These are phyloP conservation scores for Peromyscus aztecus DNA, from an alignment of 2,797 vertebrate species.

Conservation along the genomic window DNA sequence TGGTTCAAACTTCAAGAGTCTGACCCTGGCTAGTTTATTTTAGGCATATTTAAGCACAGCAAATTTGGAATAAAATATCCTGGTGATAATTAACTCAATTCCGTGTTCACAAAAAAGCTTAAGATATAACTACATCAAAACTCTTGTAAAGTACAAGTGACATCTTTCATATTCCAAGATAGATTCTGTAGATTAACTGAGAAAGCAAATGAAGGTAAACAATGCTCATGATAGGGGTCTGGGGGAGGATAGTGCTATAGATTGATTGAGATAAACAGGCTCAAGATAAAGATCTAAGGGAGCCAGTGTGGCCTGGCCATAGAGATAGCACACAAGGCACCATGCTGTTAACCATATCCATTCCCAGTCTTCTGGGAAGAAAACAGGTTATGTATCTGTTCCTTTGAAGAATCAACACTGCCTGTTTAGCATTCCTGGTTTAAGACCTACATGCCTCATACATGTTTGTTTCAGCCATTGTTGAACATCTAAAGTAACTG, in stretches of 20 bases:
- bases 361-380: too few relatives aligned
- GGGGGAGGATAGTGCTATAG: not conserved
- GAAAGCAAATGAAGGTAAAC: not conserved
- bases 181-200: not conserved
- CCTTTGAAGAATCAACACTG: not conserved
- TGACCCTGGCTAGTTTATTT: not conserved
- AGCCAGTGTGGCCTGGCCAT: not conserved
- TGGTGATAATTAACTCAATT: not conserved
- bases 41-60: not conserved
- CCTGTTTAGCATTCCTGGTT: not conserved
- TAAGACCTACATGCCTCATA: not conserved
- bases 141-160: not conserved
- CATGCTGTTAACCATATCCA: too few relatives aligned
- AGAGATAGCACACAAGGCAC: too few relatives aligned
- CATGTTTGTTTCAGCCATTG: not conserved
- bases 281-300: not conserved
- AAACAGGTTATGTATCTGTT: not conserved
- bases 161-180: not conserved
- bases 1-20: not conserved
- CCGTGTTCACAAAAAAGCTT: not conserved
- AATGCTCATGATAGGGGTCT: not conserved
- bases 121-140: not conserved
- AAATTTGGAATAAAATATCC: not conserved
- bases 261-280: too few relatives aligned
- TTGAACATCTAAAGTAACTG: conserved; percentile 16